Base-by-base conservation (phyloP, 2,888 invertebrate genomes). In the Ornithoptera priamus region DNA sequence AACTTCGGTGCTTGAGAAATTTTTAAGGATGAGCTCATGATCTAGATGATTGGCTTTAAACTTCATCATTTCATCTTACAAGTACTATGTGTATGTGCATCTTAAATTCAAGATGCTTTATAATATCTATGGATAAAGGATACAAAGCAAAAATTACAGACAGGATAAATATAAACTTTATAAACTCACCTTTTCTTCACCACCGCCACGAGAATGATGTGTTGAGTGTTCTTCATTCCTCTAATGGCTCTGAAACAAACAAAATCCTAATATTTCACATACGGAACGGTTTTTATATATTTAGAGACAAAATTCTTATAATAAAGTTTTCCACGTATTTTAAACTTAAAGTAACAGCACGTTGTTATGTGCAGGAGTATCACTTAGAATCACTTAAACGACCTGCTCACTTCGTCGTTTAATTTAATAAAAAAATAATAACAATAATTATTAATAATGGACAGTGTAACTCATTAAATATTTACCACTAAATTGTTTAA, bases 131-230 rank as follows among this genome's bases (percentile, higher is more conserved):
- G 10, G 15, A 10, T 46, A 46, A 50, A 63, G 53, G 7, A 46
- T 50, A 56, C 18, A 1, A n/a, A 56, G 36, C 8, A 57, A 18
- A 66, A 67, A 57, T 10, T 22, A 12, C 8, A 57, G 57, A 57
- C 22, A 15, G 6, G 10, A 57, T 57, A 8, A 8, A 57, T 5
- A 50, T 17, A 18, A 53, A n/a, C 6, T 58, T 22, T 3, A 24
- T 22, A 12, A 24, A 24, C 86, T 94, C 93, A 97, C 97, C 96
- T 96, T 93, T 96, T 96, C 89, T 97, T 97, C 69, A 97, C 96
- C 79, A 97, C 94, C 72, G 97, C 97, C 80, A 97, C 94, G 82
- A 97, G 94, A 81, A 96, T 95, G 79, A 96, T 94, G 86, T 95
- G 95, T 82, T 95, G 95, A 85, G 96, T 96, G 87, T 95, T 95